phyloP scores from a whole-genome alignment of 1,140 invertebrate species.

The Scaptomyza montana region DNA sequence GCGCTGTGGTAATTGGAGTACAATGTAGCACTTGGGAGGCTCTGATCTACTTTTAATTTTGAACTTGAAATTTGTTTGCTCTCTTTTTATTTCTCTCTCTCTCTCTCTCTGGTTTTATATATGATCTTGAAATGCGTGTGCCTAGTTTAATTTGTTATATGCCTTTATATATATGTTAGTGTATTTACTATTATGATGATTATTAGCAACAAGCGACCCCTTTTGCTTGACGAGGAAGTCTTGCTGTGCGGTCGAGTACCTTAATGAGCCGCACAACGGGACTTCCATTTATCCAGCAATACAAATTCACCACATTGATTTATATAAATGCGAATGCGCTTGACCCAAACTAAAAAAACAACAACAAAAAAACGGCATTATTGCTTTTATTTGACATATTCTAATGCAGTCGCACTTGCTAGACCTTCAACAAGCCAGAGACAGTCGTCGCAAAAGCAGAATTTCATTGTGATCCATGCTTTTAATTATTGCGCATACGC shows the following conservation, averaged over 20 bases:
- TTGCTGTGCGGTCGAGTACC: slow-evolving; percentile 54
- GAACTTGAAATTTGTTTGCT: slow-evolving; percentile 56
- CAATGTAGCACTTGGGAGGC: slow-evolving; percentile 48
- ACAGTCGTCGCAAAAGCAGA: slow-evolving; percentile 10
- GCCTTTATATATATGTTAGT: neutral
- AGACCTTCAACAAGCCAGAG: slow-evolving; percentile 32
- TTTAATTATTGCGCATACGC: slow-evolving; percentile 76
- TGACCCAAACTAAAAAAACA: slow-evolving; percentile 71
- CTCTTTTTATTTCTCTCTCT: neutral
- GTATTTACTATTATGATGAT: slow-evolving; percentile 1
- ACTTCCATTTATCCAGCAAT: slow-evolving; percentile 59
- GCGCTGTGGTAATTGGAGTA: slow-evolving; percentile 65
- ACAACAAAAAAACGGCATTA: slow-evolving; percentile 1
- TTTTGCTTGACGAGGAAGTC: slow-evolving; percentile 65
- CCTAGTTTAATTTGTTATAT: slow-evolving; percentile 1
- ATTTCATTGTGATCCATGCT: slow-evolving; percentile 18
- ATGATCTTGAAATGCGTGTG: slow-evolving; percentile 50
- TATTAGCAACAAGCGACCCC: slow-evolving; percentile 24
- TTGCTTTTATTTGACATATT: neutral
- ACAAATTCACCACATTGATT: slow-evolving; percentile 53
- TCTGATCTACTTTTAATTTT: slow-evolving; percentile 62
- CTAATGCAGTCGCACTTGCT: slow-evolving; percentile 10
- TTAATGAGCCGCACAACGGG: slow-evolving; percentile 61
- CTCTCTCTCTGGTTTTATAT: neutral
- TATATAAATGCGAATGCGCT: slow-evolving; percentile 73